Evolutionary conservation across 2,113 vertebrate genomes (phyloP), one percentile per base, ranked within the genome.

Genomic region (Kryptolebias marmoratus): DNA sequence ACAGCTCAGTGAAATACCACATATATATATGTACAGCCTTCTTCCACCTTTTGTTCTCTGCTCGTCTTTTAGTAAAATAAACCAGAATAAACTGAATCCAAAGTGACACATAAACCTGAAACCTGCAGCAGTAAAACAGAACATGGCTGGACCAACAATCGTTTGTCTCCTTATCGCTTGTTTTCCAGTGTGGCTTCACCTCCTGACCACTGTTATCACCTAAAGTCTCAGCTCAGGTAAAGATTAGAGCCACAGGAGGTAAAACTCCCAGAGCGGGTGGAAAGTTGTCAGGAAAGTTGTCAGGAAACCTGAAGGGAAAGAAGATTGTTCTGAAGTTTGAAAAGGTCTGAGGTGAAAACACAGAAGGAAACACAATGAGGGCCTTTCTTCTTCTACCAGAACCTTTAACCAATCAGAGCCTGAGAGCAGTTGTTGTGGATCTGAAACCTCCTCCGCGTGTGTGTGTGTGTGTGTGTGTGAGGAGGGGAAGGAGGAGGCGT

Each of bases 401-500:
- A 67, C 32, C 54, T 52, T 56, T 11, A 64, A 73, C 70, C 76
- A 84, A 60, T 75, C 64, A 54, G 68, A 73, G 45, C 36, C 5
- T n/a, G 6, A 63, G 14, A n/a, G 49, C 47, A 52, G 66, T 44
- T 27, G 3, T 28, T 69, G 61, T 68, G 28, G 66, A 53, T 73
- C 54, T 64, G 31, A 15, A 42, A 10, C 28, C 48, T 47, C 49
- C 48, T 28, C 71, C 48, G 57, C 54, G 63, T 63, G 67, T 56
- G 54, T 50, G 58, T 9, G 10, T 9, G 22, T 48, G n/a, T 42
- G 68, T 47, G 58, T 14, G 56, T 27, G 68, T 30, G 63, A 27
- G 67, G 56, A 68, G 75, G 73, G 66, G 68, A 65, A 63, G 79
- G 8, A 66, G 64, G 66, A 66, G 71, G 27, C 69, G 77, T 11